Conservation (phyloP, 2,113 vertebrate species). For the Globicephala melas region DNA sequence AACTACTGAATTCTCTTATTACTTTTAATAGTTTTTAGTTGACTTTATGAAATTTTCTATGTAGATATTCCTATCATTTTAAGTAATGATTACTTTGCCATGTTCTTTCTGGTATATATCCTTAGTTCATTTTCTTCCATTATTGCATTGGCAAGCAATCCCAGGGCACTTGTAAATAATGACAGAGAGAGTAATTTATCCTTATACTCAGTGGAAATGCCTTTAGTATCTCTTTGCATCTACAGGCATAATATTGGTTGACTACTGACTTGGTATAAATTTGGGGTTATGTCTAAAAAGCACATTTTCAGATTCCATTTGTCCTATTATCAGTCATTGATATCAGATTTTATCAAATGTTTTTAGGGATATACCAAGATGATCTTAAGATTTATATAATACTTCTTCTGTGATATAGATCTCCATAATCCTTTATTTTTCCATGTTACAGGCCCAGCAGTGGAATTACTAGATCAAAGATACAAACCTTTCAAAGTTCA, state of each 20-base stretch:
- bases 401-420: not conserved
- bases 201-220: not conserved
- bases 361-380: not conserved
- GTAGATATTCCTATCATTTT: not conserved
- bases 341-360: not conserved
- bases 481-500: not conserved
- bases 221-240: not conserved
- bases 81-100: not conserved
- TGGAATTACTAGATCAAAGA: not conserved
- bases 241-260: not conserved
- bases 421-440: not conserved
- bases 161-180: not conserved
- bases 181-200: not conserved
- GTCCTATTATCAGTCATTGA: not conserved
- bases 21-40: not conserved
- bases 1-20: not conserved
- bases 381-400: not conserved
- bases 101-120: not conserved
- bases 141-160: not conserved
- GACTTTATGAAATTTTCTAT: not conserved
- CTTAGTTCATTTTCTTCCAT: constrained; percentile 23
- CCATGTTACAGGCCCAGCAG: not conserved
- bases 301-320: not conserved
- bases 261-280: not conserved
- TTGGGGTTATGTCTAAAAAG: not conserved